Base-by-base conservation (phyloP, 2,888 invertebrate genomes). In the Drosophila paracracens region DNA sequence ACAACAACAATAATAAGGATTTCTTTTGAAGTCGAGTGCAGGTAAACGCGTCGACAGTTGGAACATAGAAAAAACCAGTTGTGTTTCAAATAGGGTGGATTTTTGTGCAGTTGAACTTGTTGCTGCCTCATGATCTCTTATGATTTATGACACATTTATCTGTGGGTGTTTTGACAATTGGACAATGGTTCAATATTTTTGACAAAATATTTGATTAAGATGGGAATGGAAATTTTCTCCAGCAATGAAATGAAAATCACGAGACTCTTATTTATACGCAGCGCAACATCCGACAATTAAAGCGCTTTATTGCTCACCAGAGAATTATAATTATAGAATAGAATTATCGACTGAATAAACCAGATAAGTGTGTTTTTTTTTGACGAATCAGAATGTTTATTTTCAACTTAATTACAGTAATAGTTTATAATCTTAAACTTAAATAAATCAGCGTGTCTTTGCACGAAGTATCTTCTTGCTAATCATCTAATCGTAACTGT, bases 381-480 rank as follows among this genome's bases (percentile, higher is more conserved):
- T 62, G 50, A 59, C 50, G 50, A 74, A 66, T 78, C 48, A 56
- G 62, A 79, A 77, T 73, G 54, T 81, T 81, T 79, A 81, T 81
- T 79, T 25, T 33, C 65, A 73, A 61, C 65, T 60, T 63, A 77
- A 66, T 53, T 68, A 69, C 73, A 64, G 56, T 63, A 51, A 60
- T 66, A 65, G 29, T 57, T 66, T 25, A 63, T 38, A 57, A 60
- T 63, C 56, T 81, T 80, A 73, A 56, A 8, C 13, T 64, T 52
- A 54, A 69, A 35, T 63, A 81, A 69, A 81, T 72, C 48, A 81
- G 68, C 50, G 51, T 68, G 31, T 69, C 50, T 65, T 60, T 46
- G 36, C 31, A 58, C 25, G 48, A 27, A 50, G 21, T 35, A 50
- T 48, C 16, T 40, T 48, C 27, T 51, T 21, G 21, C 5, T 58